Evolutionary conservation across 2,113 vertebrate genomes (phyloP), one percentile per base, ranked within the genome.

Genomic region (Saguinus midas): DNA sequence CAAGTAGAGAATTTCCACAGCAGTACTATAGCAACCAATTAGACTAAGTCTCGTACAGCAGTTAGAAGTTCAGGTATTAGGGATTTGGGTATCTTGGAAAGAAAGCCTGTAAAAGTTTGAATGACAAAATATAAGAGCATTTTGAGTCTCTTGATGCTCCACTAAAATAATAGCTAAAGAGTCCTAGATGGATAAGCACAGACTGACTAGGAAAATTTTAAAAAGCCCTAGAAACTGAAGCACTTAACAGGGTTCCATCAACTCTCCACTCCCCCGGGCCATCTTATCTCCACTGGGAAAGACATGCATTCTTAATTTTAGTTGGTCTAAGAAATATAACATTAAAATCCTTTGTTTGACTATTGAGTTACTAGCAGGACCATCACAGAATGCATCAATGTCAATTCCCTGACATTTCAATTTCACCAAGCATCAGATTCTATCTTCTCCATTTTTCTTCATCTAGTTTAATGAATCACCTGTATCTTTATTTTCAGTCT

Each of bases 361-460:
- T 83, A 12, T 75, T 95, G 61, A 73, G 73, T 82, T 87, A 92
- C 32, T 18, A 82, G 80, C 61, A 92, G 75, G 73, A 58, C 72
- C 83, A 73, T 35, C 32, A 58, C 17, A 91, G 48, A 57, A 83
- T 86, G 12, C 61, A 91, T 96, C 91, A 93, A 23, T 85, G 87
- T 96, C 92, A 86, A 43, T 48, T 79, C 48, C 88, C 88, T 93
- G 95, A 97, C 76, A 70, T 91, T 97, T 95, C 95, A 88, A 88
- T 97, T 96, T 95, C 79, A 88, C 88, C n/a, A 18, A 78, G 29
- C 57, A 43, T 83, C 58, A 57, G 90, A 85, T 96, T 93, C 58
- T 23, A 88, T 96, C 96, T 94, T 95, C 37, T 90, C 91, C 35
- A 80, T 96, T 96, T 91, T 95, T 95, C 93, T 95, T 91, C 58